Evolutionary conservation across 2,888 invertebrate species (phyloP), one percentile per base, ranked within the genome.

Genomic region (Torymus aiolomorphi): DNA sequence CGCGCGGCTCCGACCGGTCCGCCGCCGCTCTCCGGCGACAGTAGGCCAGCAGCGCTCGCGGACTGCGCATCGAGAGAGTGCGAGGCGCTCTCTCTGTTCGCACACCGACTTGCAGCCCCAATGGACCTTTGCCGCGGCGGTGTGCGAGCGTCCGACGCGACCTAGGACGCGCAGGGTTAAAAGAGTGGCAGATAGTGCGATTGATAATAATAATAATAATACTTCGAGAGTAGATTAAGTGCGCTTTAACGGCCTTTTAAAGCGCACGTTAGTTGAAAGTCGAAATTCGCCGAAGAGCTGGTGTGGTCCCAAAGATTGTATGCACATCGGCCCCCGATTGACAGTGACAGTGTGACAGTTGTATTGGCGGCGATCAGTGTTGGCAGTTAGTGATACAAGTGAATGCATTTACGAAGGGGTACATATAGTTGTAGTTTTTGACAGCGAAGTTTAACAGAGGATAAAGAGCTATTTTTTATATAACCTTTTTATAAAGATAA

Each of bases 31-130:
- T 14, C 56, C 82, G 82, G 83, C 86, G 85, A 84, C 89, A 89
- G 89, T 89, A 89, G 89, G 89, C 89, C 89, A 89, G 87, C 89
- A 86, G 88, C 89, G 85, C 86, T 88, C 88, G 88, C 83, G 85
- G 87, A 86, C 85, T 85, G 85, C 78, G 63, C 78, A 75, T 42
- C 70, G 62, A 51, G 76, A 72, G 80, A 78, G 51, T 75, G 56
- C 83, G 83, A 24, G 14, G n/a, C 51, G 4, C 5, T 31, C 31
- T 31, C 8, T 42, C 42, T 42, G 42, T 42, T 10, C 5, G 42
- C 54, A 11, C 54, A 11, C 63, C 2, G 24, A 13, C 11, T 24
- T 12, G 20, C 31, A 24, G 16, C 14, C 24, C 62, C 66, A 13
- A 76, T 66, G 72, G 76, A 76, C 71, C 67, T 65, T 71, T 67